Evolutionary conservation across 1,140 invertebrate genomes (phyloP), one percentile per base, ranked within the genome.

Genomic region (Caenorhabditis tropicalis): DNA sequence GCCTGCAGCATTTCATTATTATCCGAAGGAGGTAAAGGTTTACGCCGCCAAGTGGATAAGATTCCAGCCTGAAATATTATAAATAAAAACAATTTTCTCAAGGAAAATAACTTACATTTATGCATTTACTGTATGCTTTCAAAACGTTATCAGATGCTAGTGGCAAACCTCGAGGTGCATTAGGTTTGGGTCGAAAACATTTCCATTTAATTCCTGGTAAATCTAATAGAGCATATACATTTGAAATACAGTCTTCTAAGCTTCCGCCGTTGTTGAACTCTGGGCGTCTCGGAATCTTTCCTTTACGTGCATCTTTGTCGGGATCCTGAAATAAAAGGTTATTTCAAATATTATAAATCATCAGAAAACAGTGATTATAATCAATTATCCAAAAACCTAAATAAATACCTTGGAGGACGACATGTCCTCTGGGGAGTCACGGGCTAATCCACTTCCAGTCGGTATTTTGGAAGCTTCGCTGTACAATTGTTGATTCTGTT

Each of bases 181-280:
- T 79, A 12, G 58, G 9, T 48, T 58, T 53, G 7, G 83, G 82
- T 24, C 58, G 48, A 51, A 49, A 87, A 53, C 60, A 84, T 15
- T 82, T 70, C 86, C 86, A 87, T 84, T 87, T 87, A 3, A 87
- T 49, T 27, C 86, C 86, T 21, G 48, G 88, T 16, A 87, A 53
- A n/a, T 87, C 86, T 9, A 86, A 27, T 58, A 86, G 36, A 7
- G 81, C 24, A 33, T 82, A 79, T 48, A 85, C 82, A 33, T 86
- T 86, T 3, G 85, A 49, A 21, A 48, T 16, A 60, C 85, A 85
- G 82, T 85, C 83, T 43, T 86, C 85, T 12, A 86, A 82, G 9
- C 48, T 86, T 7, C 60, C 85, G 21, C 85, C 85, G 43, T 86
- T 86, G 49, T 46, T 74, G 2, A 39, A 43, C 36, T 74, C 65